These are phyloP conservation scores for Fragum sueziense DNA, from an alignment of 2,888 invertebrate genomes.

Conservation along the genomic window DNA sequence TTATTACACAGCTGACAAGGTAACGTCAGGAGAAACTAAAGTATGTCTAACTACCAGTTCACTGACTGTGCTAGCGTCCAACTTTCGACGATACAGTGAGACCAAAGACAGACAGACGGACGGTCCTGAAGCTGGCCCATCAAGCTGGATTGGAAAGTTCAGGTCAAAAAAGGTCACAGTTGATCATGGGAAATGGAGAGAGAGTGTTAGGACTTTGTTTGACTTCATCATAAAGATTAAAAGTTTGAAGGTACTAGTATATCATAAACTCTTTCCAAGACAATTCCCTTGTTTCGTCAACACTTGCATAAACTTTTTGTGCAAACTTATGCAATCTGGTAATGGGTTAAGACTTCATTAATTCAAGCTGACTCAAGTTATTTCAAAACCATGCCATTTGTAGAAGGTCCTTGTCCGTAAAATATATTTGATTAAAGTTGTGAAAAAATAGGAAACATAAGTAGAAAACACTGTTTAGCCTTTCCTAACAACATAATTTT, in stretches of 20 bases:
- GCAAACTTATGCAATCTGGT: no score
- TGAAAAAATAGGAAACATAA: no score
- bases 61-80: slow-evolving; percentile 65
- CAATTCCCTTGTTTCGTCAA: no score
- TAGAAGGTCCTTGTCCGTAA: no score
- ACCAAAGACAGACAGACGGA: slow-evolving; percentile 30
- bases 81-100: slow-evolving; percentile 66
- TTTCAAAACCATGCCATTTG: no score
- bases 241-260: slow-evolving; percentile 76
- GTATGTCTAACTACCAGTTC: slow-evolving; percentile 76
- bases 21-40: slow-evolving; percentile 72
- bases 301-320: no score
- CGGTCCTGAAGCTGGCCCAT: background rate
- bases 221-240: slow-evolving; percentile 74
- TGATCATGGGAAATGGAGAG: slow-evolving; percentile 53
- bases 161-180: slow-evolving; percentile 23
- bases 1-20: slow-evolving; percentile 75
- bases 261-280: no score
- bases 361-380: no score
- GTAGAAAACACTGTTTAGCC: no score
- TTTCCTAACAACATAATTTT: no score
- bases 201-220: slow-evolving; percentile 67
- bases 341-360: background rate
- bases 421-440: no score
- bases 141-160: slow-evolving; percentile 7